Evolutionary conservation across 2,113 vertebrate genomes (phyloP).

Genomic region (Brachyhypopomus occidentalis): DNA sequence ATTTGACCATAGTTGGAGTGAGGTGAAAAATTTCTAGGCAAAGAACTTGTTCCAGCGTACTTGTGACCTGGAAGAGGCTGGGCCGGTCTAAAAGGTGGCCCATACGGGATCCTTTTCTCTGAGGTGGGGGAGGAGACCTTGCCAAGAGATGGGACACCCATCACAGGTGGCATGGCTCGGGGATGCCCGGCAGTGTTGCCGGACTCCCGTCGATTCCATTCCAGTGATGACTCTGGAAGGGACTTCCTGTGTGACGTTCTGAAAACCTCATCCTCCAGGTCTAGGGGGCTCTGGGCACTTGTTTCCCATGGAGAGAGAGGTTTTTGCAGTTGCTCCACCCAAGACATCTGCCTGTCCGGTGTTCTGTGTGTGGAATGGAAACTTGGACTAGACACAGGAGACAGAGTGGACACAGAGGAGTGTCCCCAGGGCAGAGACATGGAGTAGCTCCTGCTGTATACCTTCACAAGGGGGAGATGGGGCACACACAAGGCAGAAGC

Average conservation of each 20-base stretch:
- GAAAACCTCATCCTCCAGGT: slow-evolving; percentile 85
- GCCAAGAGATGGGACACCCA: slow-evolving; percentile 31
- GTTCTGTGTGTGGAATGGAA: slow-evolving; percentile 64
- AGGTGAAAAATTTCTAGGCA: slow-evolving; percentile 53
- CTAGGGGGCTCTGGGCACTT: slow-evolving; percentile 79
- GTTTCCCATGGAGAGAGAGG: slow-evolving; percentile 85
- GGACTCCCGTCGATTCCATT: slow-evolving; percentile 80
- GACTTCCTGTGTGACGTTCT: slow-evolving; percentile 77
- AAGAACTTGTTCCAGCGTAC: slow-evolving; percentile 74
- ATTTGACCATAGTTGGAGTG: slow-evolving; percentile 13
- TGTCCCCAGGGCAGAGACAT: slow-evolving; percentile 77
- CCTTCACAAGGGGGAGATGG: slow-evolving; percentile 59
- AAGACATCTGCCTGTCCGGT: slow-evolving; percentile 65
- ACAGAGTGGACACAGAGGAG: slow-evolving; percentile 57
- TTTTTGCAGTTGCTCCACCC: slow-evolving; percentile 71
- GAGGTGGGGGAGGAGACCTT: slow-evolving; percentile 64
- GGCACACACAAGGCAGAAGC: background rate
- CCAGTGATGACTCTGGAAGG: slow-evolving; percentile 77
- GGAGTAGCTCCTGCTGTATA: slow-evolving; percentile 70
- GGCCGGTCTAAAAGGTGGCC: slow-evolving; percentile 75
- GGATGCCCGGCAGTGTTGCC: slow-evolving; percentile 64
- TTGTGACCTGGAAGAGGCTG: slow-evolving; percentile 68
- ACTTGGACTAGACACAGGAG: slow-evolving; percentile 64
- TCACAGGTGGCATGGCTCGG: slow-evolving; percentile 42
- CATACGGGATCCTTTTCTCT: slow-evolving; percentile 62